phyloP scores from a whole-genome alignment of 2,113 vertebrate species.

The Lethenteron camtschaticum region DNA sequence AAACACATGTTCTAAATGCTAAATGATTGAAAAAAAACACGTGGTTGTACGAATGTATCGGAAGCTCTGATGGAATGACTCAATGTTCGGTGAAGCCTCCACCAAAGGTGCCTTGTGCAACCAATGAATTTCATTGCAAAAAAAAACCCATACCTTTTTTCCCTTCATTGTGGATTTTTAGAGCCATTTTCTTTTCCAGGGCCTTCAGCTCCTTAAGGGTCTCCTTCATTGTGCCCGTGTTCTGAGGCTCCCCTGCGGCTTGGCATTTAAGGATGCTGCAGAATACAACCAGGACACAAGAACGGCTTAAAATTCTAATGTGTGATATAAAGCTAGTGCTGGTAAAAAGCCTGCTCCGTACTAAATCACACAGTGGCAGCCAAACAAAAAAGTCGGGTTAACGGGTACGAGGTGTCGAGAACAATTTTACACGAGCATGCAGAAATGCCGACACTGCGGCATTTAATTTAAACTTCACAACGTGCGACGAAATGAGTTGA shows the following conservation, averaged over 20 bases:
- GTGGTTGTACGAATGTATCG: not conserved
- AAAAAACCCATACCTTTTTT: conserved; percentile 37
- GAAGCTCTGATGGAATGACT: not conserved
- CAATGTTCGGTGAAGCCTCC: not conserved
- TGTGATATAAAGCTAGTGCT: too few relatives aligned
- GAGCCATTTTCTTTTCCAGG: conserved; percentile 87
- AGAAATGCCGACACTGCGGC: too few relatives aligned
- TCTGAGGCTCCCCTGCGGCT: conserved; percentile 20
- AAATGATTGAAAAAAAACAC: not conserved
- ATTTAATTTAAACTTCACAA: too few relatives aligned
- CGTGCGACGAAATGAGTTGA: too few relatives aligned
- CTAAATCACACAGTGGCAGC: conserved; percentile 17
- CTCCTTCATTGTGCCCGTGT: conserved; percentile 48
- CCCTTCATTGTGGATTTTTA: conserved; percentile 67
- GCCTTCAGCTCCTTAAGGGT: conserved; percentile 78
- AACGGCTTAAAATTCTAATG: too few relatives aligned
- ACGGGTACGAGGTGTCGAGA: conserved; percentile 13
- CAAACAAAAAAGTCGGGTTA: conserved; percentile 14
- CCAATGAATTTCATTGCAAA: too few relatives aligned
- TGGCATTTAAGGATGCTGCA: conserved; percentile 21
- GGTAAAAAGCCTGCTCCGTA: conserved; percentile 14
- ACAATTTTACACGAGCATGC: too few relatives aligned
- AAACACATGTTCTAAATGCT: not conserved
- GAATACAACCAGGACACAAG: conserved; percentile 1
- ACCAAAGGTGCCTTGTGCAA: not conserved